These are phyloP conservation scores for Lycophotia porphyrea DNA, from an alignment of 2,888 invertebrate species.

Conservation along the genomic window DNA sequence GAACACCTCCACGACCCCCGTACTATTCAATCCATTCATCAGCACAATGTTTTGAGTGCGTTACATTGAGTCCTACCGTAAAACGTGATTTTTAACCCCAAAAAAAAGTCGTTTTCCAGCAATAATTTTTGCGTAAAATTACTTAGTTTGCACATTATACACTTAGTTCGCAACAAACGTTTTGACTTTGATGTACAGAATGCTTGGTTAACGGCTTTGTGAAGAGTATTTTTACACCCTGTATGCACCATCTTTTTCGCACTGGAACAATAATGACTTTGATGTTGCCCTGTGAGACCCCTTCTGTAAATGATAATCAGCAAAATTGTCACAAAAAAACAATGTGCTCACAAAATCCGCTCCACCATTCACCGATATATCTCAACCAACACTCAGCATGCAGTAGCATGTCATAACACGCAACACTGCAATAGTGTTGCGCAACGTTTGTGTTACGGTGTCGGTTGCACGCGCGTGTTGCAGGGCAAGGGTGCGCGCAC, in stretches of 20 bases:
- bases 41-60: too few species aligned
- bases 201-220: too few species aligned
- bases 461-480: constrained; percentile 82
- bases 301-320: not conserved
- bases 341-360: not conserved
- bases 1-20: too few species aligned
- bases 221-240: too few species aligned
- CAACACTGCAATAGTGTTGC: constrained; percentile 43
- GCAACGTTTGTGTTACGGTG: constrained; percentile 78
- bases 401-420: constrained; percentile 57
- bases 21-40: too few species aligned
- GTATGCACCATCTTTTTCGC: not conserved
- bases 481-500: constrained; percentile 87
- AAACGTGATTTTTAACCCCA: too few species aligned
- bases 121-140: too few species aligned
- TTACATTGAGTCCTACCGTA: too few species aligned
- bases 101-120: too few species aligned
- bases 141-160: too few species aligned
- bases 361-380: constrained; percentile 46
- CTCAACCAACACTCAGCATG: constrained; percentile 65
- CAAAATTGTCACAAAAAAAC: not conserved
- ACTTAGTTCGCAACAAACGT: too few species aligned
- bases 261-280: not conserved
- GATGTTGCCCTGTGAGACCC: not conserved
- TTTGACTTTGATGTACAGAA: too few species aligned